These are phyloP conservation scores for Cyprinodon tularosa DNA, from an alignment of 2,113 vertebrate species.

Conservation along the genomic window DNA sequence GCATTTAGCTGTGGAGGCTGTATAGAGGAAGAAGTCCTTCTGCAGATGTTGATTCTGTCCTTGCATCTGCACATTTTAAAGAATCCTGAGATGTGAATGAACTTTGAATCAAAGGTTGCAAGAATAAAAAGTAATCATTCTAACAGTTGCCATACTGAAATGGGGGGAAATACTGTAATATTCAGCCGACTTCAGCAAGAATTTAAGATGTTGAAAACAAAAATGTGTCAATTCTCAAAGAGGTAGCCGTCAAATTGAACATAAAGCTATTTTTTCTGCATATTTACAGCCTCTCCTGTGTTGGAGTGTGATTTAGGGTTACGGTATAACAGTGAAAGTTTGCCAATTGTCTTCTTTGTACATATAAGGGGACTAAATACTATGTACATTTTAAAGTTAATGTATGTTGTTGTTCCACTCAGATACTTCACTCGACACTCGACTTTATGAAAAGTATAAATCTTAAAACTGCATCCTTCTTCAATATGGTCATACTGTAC, in stretches of 20 bases:
- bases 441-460: constrained; percentile 5
- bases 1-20: constrained; percentile 90
- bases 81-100: not conserved
- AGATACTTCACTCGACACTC: constrained; percentile 8
- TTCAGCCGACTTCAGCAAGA: not conserved
- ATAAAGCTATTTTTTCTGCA: not conserved
- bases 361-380: not conserved
- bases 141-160: not conserved
- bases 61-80: constrained; percentile 79
- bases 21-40: constrained; percentile 97
- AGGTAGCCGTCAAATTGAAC: not conserved
- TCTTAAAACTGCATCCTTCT: constrained; percentile 13
- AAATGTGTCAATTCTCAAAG: no score
- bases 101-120: not conserved
- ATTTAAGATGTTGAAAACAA: no score
- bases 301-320: not conserved
- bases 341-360: not conserved
- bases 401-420: not conserved
- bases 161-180: not conserved
- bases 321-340: not conserved
- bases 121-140: not conserved
- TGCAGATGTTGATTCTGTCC: constrained; percentile 89
- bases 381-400: not conserved
- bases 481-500: constrained; percentile 68
- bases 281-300: not conserved